Evolutionary conservation across 2,113 vertebrate species (phyloP).

Genomic region (Rattus rattus): DNA sequence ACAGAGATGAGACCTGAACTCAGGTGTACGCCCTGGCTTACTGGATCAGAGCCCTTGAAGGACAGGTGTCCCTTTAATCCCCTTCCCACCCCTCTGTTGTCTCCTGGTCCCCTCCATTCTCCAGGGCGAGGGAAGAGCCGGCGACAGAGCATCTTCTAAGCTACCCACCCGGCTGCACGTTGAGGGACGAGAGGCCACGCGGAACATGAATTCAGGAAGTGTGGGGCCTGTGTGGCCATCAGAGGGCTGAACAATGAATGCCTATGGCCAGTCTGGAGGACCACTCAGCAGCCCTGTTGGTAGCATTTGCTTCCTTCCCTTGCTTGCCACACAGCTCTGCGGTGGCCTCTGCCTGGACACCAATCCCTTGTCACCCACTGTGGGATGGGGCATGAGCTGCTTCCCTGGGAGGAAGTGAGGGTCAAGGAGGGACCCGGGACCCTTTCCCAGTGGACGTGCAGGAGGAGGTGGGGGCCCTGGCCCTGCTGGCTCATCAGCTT

Average conservation of each 20-base stretch:
- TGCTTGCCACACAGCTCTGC: slow-evolving; percentile 4
- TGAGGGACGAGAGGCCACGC: background rate
- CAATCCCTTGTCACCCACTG: background rate
- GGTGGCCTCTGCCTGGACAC: background rate
- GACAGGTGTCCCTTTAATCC: fast-evolving
- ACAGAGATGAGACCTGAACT: background rate
- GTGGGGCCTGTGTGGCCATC: background rate
- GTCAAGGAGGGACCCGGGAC: background rate
- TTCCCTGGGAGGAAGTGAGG: background rate
- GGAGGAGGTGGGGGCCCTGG: background rate
- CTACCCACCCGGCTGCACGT: slow-evolving; percentile 29
- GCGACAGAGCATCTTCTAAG: slow-evolving; percentile 96
- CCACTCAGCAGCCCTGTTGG: slow-evolving; percentile 46
- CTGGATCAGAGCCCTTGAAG: background rate
- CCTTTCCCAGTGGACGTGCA: background rate
- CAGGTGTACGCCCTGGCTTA: fast-evolving
- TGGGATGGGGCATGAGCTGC: background rate
- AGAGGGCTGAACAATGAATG: background rate
- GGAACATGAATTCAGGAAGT: background rate
- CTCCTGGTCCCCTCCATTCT: slow-evolving; percentile 4
- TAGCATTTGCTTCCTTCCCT: slow-evolving; percentile 36
- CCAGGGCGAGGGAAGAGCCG: slow-evolving; percentile 95
- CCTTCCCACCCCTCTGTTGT: background rate
- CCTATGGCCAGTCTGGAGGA: background rate
- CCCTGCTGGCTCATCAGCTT: background rate